These are phyloP conservation scores for Himantopus leucocephalus DNA, from an alignment of 2,113 vertebrate genomes.

Conservation along the genomic window DNA sequence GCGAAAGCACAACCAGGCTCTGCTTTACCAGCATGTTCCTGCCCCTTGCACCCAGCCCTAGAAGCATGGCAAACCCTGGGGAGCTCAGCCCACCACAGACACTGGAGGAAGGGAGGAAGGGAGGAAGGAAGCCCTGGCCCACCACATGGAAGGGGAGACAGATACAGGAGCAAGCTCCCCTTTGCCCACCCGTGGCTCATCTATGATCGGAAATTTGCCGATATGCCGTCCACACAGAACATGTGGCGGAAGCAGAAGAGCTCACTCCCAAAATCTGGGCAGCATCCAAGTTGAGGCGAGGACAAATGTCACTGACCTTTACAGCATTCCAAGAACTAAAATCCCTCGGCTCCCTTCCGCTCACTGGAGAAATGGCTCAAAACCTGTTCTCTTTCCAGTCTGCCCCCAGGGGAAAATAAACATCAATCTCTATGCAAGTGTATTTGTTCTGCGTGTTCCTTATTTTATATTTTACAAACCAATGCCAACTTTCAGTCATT, in stretches of 20 bases:
- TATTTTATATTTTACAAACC: slow-evolving; percentile 14
- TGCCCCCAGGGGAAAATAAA: not conserved
- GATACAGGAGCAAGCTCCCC: not conserved
- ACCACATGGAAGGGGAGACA: not conserved
- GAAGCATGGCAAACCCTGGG: not conserved
- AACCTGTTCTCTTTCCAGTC: slow-evolving; percentile 1
- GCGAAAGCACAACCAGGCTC: accelerated
- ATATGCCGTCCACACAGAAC: accelerated
- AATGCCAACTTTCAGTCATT: slow-evolving; percentile 20
- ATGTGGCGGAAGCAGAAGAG: not conserved
- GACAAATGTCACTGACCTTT: not conserved
- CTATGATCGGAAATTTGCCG: not conserved
- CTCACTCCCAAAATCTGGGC: not conserved
- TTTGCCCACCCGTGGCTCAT: accelerated
- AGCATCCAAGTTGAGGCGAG: not conserved
- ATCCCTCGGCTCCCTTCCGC: not conserved
- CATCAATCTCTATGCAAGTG: not conserved
- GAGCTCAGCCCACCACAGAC: not conserved
- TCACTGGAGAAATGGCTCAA: not conserved
- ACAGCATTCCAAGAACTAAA: slow-evolving; percentile 4
- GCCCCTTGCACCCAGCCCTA: not conserved
- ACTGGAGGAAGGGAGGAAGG: not conserved
- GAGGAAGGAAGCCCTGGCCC: not conserved
- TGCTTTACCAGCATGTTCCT: not conserved
- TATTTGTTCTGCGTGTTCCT: not conserved